phyloP scores from a whole-genome alignment of 2,888 invertebrate species.

The Lacanobia wlatinum region DNA sequence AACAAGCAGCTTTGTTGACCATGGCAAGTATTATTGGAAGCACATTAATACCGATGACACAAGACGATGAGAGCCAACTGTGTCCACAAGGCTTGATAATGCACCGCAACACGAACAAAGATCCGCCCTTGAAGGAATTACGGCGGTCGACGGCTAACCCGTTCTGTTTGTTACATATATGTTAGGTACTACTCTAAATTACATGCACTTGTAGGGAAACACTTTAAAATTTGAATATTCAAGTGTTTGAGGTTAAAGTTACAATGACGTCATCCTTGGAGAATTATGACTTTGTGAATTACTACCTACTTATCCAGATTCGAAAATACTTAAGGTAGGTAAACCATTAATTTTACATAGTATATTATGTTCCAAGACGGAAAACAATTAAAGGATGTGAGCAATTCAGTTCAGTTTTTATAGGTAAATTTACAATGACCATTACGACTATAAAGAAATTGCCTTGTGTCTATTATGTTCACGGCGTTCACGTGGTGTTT shows the following conservation, averaged over 20 bases:
- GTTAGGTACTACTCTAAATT: conserved; percentile 66
- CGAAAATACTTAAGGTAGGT: background rate
- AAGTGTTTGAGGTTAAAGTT: conserved; percentile 33
- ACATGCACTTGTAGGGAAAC: conserved; percentile 76
- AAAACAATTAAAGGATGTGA: background rate
- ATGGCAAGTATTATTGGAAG: conserved; percentile 85
- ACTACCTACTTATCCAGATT: conserved; percentile 8
- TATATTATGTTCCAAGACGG: background rate
- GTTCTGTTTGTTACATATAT: conserved; percentile 54
- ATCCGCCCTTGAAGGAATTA: conserved; percentile 85
- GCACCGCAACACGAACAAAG: conserved; percentile 83
- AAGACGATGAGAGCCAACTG: conserved; percentile 89
- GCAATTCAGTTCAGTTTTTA: background rate
- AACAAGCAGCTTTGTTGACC: conserved; percentile 86
- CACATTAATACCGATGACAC: conserved; percentile 90
- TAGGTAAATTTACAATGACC: background rate
- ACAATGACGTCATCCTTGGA: conserved; percentile 33
- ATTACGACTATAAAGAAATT: conserved; percentile 1
- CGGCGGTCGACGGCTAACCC: conserved; percentile 62
- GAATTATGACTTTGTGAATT: conserved; percentile 19
- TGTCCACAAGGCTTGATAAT: conserved; percentile 86
- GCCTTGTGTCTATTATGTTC: conserved; percentile 2
- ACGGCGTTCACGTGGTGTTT: conserved; percentile 25
- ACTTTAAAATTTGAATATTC: conserved; percentile 64
- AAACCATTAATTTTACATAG: background rate